These are phyloP conservation scores for Monarcha castaneiventris DNA, from an alignment of 2,113 vertebrate genomes.

Conservation along the genomic window DNA sequence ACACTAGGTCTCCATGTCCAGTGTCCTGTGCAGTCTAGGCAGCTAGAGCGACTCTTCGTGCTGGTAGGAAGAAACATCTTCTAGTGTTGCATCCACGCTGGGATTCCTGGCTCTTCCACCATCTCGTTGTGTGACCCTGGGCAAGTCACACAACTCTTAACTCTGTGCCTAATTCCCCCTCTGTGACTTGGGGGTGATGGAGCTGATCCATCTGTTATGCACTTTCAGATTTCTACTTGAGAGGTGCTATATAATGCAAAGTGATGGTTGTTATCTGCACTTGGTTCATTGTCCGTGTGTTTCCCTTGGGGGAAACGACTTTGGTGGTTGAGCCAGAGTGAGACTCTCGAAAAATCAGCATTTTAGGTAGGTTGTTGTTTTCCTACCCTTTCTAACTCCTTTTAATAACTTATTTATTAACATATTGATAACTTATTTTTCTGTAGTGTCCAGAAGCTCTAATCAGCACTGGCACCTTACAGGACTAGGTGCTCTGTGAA, in stretches of 20 bases:
- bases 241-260: conserved; percentile 26
- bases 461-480: not conserved
- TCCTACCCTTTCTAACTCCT: not conserved
- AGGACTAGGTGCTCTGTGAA: conserved; percentile 27
- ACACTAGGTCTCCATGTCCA: not conserved
- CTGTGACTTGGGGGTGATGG: conserved; percentile 18
- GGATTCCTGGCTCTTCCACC: conserved; percentile 33
- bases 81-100: not conserved
- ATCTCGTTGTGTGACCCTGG: conserved; percentile 3
- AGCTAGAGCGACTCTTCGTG: not conserved
- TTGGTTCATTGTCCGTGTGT: not conserved
- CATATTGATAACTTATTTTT: not conserved
- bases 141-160: not conserved
- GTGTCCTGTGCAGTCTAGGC: not conserved
- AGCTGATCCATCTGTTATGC: conserved; percentile 29
- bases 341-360: not conserved
- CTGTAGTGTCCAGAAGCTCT: conserved; percentile 10
- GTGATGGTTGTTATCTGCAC: not conserved
- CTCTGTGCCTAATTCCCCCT: conserved; percentile 42
- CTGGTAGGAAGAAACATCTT: not conserved
- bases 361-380: conserved; percentile 6
- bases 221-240: conserved; percentile 42
- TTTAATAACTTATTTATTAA: conserved; percentile 6
- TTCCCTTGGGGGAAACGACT: not conserved
- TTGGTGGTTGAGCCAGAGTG: not conserved